These are phyloP conservation scores for Antheraea assamensis DNA, from an alignment of 2,888 invertebrate species.

Conservation along the genomic window DNA sequence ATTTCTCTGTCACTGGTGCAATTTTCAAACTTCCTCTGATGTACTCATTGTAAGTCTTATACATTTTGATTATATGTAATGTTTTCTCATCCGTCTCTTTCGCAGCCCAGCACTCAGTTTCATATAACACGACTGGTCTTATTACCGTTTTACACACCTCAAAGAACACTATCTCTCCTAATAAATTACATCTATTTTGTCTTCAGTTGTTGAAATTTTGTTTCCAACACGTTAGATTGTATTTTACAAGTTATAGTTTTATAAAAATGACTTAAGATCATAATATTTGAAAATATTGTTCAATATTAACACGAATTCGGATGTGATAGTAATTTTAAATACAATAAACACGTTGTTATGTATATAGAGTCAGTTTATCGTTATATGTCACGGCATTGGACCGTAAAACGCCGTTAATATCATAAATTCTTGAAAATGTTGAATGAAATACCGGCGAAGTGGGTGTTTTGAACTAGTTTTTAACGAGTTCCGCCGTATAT, in stretches of 20 bases:
- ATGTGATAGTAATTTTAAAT: constrained; percentile 58
- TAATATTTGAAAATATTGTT: constrained; percentile 53
- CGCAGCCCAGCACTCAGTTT: too few relatives aligned
- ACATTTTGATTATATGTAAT: too few relatives aligned
- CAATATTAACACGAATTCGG: constrained; percentile 46
- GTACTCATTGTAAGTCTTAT: too few relatives aligned
- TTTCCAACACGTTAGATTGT: neutral
- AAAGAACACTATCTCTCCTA: neutral
- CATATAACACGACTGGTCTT: too few relatives aligned
- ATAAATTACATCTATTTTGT: neutral
- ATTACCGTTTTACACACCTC: too few relatives aligned
- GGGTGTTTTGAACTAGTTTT: neutral
- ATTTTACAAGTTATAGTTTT: constrained; percentile 19
- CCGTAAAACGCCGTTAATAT: constrained; percentile 59
- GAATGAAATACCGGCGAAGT: constrained; percentile 18
- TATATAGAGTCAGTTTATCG: constrained; percentile 64
- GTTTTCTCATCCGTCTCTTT: too few relatives aligned
- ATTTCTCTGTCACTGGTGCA: too few relatives aligned
- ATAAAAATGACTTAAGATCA: constrained; percentile 54
- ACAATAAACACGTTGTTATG: constrained; percentile 74
- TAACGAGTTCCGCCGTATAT: constrained; percentile 15
- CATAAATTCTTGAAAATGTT: constrained; percentile 57
- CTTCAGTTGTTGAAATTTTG: neutral
- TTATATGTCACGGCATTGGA: constrained; percentile 70
- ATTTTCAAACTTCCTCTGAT: too few relatives aligned